A percentile compares a stretch with the other conserved stretches of the same genome.
Evolutionary conservation across 2,113 vertebrate species (phyloP).

Genomic region (Amazona vittata): DNA sequence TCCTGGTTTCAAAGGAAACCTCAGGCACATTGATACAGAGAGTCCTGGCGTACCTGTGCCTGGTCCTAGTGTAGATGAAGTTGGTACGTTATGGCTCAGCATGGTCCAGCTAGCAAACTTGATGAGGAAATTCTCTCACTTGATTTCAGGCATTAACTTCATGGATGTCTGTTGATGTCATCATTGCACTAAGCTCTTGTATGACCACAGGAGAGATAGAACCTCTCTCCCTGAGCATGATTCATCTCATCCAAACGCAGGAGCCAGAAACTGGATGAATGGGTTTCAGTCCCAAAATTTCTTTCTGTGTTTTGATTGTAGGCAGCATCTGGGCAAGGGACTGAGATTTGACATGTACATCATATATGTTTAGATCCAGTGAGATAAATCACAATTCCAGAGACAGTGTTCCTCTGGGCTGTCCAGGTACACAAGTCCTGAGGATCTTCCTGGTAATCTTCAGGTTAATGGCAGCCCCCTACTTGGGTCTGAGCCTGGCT

Average conservation of each 20-base stretch:
- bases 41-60: neutral
- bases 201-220: neutral
- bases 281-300: neutral
- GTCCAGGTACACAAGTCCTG: neutral
- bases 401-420: accelerated
- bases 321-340: neutral
- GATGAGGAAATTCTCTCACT: neutral
- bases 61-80: neutral
- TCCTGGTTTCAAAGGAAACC: neutral
- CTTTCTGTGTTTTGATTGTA: neutral
- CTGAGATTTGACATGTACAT: neutral
- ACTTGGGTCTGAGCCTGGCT: neutral
- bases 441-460: neutral
- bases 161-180: neutral
- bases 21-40: neutral
- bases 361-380: neutral
- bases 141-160: neutral
- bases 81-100: too few species aligned
- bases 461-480: neutral
- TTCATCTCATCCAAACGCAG: neutral
- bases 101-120: neutral
- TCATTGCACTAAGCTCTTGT: neutral
- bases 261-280: neutral
- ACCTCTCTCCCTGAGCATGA: neutral
- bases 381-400: neutral